These are phyloP conservation scores for Synanthedon vespiformis DNA, from an alignment of 2,888 invertebrate genomes.

Conservation along the genomic window DNA sequence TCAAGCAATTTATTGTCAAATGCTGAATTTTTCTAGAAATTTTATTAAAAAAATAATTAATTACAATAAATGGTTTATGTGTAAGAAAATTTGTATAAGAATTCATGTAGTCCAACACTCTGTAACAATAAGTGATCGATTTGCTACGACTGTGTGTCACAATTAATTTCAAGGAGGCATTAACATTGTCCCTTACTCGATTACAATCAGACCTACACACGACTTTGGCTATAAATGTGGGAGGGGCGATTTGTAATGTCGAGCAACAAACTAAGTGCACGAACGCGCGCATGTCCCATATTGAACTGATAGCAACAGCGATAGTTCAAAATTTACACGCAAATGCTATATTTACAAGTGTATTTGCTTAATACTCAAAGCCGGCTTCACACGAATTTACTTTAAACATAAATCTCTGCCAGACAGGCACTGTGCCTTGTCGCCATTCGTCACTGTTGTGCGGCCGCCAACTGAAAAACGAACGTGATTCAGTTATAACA, in stretches of 20 bases:
- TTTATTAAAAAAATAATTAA: no score
- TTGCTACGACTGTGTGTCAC: background rate
- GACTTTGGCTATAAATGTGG: conserved; percentile 33
- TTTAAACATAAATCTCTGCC: conserved; percentile 32
- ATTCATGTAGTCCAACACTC: no score
- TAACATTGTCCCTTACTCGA: conserved; percentile 11
- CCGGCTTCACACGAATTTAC: conserved; percentile 44
- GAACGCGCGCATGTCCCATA: conserved; percentile 31
- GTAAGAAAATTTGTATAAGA: no score
- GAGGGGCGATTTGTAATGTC: conserved; percentile 46
- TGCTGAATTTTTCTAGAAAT: no score
- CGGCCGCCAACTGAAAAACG: conserved; percentile 41
- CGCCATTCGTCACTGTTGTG: conserved; percentile 44
- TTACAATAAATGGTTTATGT: no score
- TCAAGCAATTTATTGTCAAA: no score
- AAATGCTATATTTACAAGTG: conserved; percentile 10
- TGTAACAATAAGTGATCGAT: background rate
- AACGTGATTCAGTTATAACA: conserved; percentile 60
- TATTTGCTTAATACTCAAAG: conserved; percentile 25
- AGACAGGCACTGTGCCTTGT: conserved; percentile 28
- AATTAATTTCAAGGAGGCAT: background rate
- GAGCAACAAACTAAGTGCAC: conserved; percentile 32
- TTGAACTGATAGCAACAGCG: conserved; percentile 30
- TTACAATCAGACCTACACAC: conserved; percentile 22
- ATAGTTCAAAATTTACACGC: conserved; percentile 37